A percentile compares a stretch with the other conserved stretches of the same genome.
Evolutionary conservation across 1,140 invertebrate species (phyloP).

Genomic region (fruit fly (Drosophila melanogaster)): DNA sequence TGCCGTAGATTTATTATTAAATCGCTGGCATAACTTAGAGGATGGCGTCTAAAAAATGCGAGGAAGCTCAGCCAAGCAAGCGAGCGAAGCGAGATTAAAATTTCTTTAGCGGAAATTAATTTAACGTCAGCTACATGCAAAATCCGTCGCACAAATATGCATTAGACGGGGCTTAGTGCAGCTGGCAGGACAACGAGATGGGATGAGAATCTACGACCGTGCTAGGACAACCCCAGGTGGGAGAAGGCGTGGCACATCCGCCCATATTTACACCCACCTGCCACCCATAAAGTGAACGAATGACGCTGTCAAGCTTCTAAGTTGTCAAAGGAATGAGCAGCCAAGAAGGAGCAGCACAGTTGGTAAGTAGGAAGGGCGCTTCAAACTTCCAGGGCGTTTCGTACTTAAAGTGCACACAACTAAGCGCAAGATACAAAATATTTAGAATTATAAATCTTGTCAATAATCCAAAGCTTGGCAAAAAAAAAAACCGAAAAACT

Average conservation of each 20-base stretch:
- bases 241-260: slow-evolving; percentile 9
- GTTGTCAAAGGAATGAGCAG: slow-evolving; percentile 53
- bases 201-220: slow-evolving; percentile 41
- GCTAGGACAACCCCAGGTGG: slow-evolving; percentile 30
- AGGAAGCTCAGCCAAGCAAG: slow-evolving; percentile 46
- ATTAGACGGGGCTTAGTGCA: slow-evolving; percentile 69
- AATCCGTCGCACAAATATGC: slow-evolving; percentile 73
- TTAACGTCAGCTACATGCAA: slow-evolving; percentile 73
- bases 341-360: slow-evolving; percentile 16
- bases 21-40: slow-evolving; percentile 33
- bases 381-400: slow-evolving; percentile 33
- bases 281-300: slow-evolving; percentile 23
- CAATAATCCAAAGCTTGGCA: slow-evolving; percentile 15
- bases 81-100: slow-evolving; percentile 50
- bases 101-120: slow-evolving; percentile 77
- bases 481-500: neutral
- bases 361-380: slow-evolving; percentile 55
- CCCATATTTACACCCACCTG: neutral
- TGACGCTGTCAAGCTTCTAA: slow-evolving; percentile 42
- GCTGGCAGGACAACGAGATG: slow-evolving; percentile 33
- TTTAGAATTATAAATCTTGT: slow-evolving; percentile 54
- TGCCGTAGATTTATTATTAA: slow-evolving; percentile 29
- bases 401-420: slow-evolving; percentile 29
- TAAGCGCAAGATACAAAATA: slow-evolving; percentile 34
- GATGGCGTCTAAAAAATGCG: slow-evolving; percentile 59